A percentile compares a stretch with the other conserved stretches of the same genome.
These are phyloP conservation scores for Trachythela sp. DNA, from an alignment of 64 coral and sea anemone species.

Conservation along the genomic window DNA sequence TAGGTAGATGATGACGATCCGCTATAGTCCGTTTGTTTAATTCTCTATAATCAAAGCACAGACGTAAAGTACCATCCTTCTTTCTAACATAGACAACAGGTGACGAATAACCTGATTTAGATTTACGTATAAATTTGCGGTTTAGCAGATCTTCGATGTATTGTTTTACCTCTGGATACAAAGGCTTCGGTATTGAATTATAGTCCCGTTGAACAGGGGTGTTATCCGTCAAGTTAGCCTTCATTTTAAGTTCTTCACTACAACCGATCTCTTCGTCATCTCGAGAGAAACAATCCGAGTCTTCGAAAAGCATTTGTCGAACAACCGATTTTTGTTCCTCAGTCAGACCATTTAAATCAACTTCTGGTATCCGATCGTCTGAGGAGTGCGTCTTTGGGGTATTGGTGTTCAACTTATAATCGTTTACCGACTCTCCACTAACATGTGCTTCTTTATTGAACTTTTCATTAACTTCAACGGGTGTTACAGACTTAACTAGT, in stretches of 20 bases:
- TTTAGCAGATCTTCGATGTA: not conserved
- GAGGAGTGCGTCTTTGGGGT: not conserved
- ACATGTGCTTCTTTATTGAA: not conserved
- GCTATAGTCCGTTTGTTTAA: no score
- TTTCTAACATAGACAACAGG: not conserved
- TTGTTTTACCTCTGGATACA: not conserved
- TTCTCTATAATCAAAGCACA: no score
- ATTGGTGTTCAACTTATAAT: not conserved
- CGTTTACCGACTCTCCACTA: not conserved
- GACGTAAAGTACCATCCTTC: no score
- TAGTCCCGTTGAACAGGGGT: no score
- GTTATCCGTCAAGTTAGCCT: not conserved
- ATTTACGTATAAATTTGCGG: not conserved
- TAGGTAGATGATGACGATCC: no score
- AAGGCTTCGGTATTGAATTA: not conserved
- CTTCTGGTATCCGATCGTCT: no score
- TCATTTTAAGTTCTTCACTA: not conserved
- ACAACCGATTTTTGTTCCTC: not conserved
- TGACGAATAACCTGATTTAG: not conserved
- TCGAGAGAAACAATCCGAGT: conserved; percentile 3
- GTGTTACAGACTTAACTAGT: no score
- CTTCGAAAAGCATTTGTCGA: not conserved
- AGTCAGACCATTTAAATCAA: no score
- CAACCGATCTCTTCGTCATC: not conserved
- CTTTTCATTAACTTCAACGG: conserved; percentile 7